Evolutionary conservation across 1,140 invertebrate species (phyloP), one percentile per base, ranked within the genome.

Genomic region (Cotesia vestalis): DNA sequence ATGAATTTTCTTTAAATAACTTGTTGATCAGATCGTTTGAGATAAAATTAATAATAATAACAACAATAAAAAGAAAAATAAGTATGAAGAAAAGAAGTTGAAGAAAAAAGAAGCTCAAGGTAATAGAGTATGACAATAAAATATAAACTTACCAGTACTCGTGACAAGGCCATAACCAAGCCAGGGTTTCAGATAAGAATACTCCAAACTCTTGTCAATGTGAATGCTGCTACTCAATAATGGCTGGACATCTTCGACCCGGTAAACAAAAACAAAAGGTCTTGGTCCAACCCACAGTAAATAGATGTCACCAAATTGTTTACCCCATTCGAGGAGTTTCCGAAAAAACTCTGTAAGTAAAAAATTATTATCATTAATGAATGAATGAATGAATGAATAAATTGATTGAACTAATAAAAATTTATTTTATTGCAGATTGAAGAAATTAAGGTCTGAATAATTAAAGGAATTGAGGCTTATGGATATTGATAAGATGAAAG

Each of bases 171-270:
- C 91, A n/a, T 83, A 84, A n/a, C 90, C 90, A 4, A 92, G 84
- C 90, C 91, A 92, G 0, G 89, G 88, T 55, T 88, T 86, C 0
- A 93, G 79, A 73, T 90, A 91, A 46, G 85, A 76, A 77, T 93
- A 93, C 72, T 91, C 89, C 4, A 84, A 77, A 11, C 90, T 87
- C 77, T 93, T 93, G 69, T 90, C 87, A 12, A 91, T 87, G 73
- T 90, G 87, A 71, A 88, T 87, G 36, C 79, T 81, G 35, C 81
- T 83, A 62, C 78, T 81, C 0, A 87, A 73, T 40, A 87, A 5
- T 3, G 82, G 78, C 67, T 86, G 79, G 11, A 84, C 78, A 2
- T 73, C 75, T 63, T 85, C 84, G 1, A 77, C 77, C 12, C 75
- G 72, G 66, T 79, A 83, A 1, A 85, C 64, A 35, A 84, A 85